Conservation (phyloP, 2,797 vertebrate genomes). For the Protosalanx chinensis region DNA sequence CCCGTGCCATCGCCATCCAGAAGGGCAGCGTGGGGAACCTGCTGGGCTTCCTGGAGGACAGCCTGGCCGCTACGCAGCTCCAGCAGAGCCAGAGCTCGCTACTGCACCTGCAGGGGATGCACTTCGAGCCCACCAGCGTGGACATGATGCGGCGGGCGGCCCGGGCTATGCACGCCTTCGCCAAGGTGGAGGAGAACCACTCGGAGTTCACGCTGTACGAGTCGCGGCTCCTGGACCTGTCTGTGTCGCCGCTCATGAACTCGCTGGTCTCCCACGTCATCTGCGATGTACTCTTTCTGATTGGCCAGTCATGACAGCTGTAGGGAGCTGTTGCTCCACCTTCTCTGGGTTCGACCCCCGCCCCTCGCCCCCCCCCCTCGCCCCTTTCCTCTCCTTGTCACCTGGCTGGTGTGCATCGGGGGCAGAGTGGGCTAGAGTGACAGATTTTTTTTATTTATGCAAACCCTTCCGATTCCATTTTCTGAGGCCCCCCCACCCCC, state of each 20-base stretch:
- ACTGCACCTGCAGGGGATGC: slow-evolving; percentile 93
- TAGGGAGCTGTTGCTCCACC: slow-evolving; percentile 86
- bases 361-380: neutral
- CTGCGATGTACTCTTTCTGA: slow-evolving; percentile 99
- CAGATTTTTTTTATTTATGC: slow-evolving; percentile 99
- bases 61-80: slow-evolving; percentile 95
- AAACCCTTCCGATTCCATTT: slow-evolving; percentile 96
- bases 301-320: slow-evolving; percentile 99
- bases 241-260: slow-evolving; percentile 98
- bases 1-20: slow-evolving; percentile 91
- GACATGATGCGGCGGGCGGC: slow-evolving; percentile 99
- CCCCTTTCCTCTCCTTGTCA: slow-evolving; percentile 54
- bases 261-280: slow-evolving; percentile 99
- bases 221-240: slow-evolving; percentile 98
- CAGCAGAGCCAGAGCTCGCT: slow-evolving; percentile 95
- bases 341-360: slow-evolving; percentile 58
- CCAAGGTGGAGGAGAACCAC: slow-evolving; percentile 99
- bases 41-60: slow-evolving; percentile 97
- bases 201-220: slow-evolving; percentile 98
- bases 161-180: slow-evolving; percentile 93
- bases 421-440: slow-evolving; percentile 91
- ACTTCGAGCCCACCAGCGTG: slow-evolving; percentile 97
- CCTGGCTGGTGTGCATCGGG: slow-evolving; percentile 85
- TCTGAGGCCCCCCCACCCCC: slow-evolving; percentile 77
- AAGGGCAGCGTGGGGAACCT: slow-evolving; percentile 97